Evolutionary conservation across 2,888 invertebrate species (phyloP).

Genomic region (Labia minor): DNA sequence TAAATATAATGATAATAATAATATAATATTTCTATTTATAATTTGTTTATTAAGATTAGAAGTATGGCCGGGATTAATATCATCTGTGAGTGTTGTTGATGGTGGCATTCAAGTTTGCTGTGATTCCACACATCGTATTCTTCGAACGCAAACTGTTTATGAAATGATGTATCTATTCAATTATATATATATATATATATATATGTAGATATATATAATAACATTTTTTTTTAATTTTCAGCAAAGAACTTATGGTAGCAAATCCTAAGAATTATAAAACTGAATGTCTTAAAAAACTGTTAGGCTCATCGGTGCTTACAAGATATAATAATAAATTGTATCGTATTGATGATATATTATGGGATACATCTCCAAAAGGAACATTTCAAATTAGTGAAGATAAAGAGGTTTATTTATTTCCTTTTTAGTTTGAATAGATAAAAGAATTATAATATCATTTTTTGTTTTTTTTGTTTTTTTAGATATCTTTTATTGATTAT

Average conservation of each 20-base stretch:
- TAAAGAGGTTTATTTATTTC: slow-evolving; percentile 25
- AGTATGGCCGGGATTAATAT: slow-evolving; percentile 50
- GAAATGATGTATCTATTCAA: slow-evolving; percentile 44
- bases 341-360: slow-evolving; percentile 73
- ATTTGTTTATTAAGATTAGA: slow-evolving; percentile 28
- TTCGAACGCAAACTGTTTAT: slow-evolving; percentile 67
- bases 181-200: too few relatives aligned
- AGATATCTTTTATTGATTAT: slow-evolving; percentile 62
- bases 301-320: slow-evolving; percentile 66
- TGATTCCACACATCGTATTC: slow-evolving; percentile 76
- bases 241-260: neutral
- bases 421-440: neutral
- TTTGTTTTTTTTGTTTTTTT: slow-evolving; percentile 13
- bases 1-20: too few relatives aligned
- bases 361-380: slow-evolving; percentile 56
- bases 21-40: too few relatives aligned
- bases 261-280: slow-evolving; percentile 33
- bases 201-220: too few relatives aligned
- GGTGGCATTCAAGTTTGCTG: slow-evolving; percentile 78
- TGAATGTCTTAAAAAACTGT: slow-evolving; percentile 40
- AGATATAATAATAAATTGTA: slow-evolving; percentile 86
- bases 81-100: slow-evolving; percentile 75
- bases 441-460: neutral
- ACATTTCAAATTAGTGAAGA: slow-evolving; percentile 47
- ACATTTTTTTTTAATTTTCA: neutral